These are phyloP conservation scores for Cantharis rustica DNA, from an alignment of 2,888 invertebrate genomes.

Conservation along the genomic window DNA sequence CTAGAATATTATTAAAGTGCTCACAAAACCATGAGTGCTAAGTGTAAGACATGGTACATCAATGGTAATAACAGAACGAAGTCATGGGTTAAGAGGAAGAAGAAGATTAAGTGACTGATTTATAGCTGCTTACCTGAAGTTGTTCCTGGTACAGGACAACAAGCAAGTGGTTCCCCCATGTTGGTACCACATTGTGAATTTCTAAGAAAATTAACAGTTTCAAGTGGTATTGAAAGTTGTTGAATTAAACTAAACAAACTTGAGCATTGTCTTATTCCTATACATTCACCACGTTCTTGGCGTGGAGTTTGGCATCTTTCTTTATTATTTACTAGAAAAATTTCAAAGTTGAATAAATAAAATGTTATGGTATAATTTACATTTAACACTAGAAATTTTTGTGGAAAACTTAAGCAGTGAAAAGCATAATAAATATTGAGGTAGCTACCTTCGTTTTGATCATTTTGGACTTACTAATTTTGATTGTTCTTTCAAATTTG, in stretches of 20 bases:
- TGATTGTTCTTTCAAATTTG: too few relatives aligned
- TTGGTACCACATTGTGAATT: slow-evolving; percentile 71
- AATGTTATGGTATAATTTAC: not conserved
- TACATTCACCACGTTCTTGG: slow-evolving; percentile 55
- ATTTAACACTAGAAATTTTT: too few relatives aligned
- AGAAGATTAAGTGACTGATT: not conserved
- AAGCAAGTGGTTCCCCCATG: slow-evolving; percentile 64
- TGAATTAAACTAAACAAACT: slow-evolving; percentile 54
- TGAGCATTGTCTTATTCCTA: slow-evolving; percentile 56
- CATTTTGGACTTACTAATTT: too few relatives aligned
- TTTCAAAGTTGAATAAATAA: not conserved
- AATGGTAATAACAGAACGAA: too few relatives aligned
- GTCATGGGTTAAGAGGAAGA: too few relatives aligned
- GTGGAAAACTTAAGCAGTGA: too few relatives aligned
- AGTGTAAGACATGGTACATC: too few relatives aligned
- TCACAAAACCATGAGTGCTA: too few relatives aligned
- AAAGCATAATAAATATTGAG: too few relatives aligned
- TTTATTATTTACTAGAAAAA: not conserved
- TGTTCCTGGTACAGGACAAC: slow-evolving; percentile 43
- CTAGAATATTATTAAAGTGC: too few relatives aligned
- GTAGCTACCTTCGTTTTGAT: too few relatives aligned
- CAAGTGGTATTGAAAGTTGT: slow-evolving; percentile 49
- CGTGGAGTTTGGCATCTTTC: not conserved
- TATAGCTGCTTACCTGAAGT: not conserved
- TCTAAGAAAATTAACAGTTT: slow-evolving; percentile 60